Base-by-base conservation (phyloP, 23 tunicate genomes). In the Phallusia fumigata region DNA sequence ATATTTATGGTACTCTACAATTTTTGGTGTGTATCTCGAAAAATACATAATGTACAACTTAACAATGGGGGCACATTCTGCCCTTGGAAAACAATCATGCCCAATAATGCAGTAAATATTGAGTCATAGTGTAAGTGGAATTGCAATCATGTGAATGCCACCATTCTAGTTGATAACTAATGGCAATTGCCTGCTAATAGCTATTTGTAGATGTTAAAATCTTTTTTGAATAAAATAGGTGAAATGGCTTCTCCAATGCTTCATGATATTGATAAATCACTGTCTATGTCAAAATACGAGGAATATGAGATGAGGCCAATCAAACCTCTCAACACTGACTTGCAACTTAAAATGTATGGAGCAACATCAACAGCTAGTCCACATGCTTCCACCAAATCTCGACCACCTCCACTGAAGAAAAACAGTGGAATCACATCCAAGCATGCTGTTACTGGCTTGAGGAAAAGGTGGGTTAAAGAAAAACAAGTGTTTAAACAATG, bases 281-380 rank as follows among this genome's bases (percentile, higher is more conserved):
- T 79, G 21, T 79, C 83, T 8, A 53, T 79, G 72, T 74, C 93
- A 0, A 89, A 89, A 84, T 89, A 89, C 35, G 88, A 89, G 51
- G 93, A 89, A 35, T 89, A 89, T 58, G 93, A 89, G 31, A 84
- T 84, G 88, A 79, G 93, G 34, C 93, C 93, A 5, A 89, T 89
- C 40, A 89, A 84, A 75, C 88, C 88, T 13, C 88, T 89, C 36
- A 83, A 83, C 44, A 52, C 35, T 35, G 84, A 79, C 31, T 28
- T 89, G 21, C 80, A 73, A 52, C 34, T 82, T 53, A 22, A 80
- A 47, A 80, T 80, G 80, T 83, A 65, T 53, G 86, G 86, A 28
- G 33, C 85, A 13, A 31, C 85, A 22, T 35, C 53, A 33, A 15
- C 73, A 24, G 33, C 51, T 11, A 52, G 50, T 33, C 81, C 64